These are phyloP conservation scores for Amiota minor DNA, from an alignment of 2,888 invertebrate species.

Conservation along the genomic window DNA sequence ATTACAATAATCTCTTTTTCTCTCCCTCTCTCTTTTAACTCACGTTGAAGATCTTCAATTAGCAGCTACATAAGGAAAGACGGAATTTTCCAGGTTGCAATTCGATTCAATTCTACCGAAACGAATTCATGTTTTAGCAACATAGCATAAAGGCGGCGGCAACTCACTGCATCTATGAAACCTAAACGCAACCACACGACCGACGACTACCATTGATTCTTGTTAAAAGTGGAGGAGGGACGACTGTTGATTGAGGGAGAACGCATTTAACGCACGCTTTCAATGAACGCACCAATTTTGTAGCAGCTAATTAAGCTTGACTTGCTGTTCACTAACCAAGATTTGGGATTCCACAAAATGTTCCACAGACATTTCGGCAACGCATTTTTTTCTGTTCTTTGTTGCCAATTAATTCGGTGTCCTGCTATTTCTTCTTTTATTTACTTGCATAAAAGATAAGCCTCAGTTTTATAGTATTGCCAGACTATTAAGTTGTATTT, in stretches of 20 bases:
- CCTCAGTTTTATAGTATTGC: conserved; percentile 30
- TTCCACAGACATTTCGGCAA: conserved; percentile 29
- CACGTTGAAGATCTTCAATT: conserved; percentile 66
- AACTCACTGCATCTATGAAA: conserved; percentile 48
- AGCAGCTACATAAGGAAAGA: conserved; percentile 39
- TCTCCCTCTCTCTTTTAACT: conserved; percentile 47
- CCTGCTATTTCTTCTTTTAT: conserved; percentile 26
- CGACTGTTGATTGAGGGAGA: no score
- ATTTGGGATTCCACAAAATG: conserved; percentile 15
- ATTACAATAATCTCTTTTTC: not conserved
- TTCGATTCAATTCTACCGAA: conserved; percentile 38
- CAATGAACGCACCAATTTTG: no score
- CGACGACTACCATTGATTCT: no score
- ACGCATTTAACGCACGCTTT: no score
- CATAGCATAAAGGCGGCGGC: not conserved
- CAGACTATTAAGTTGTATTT: not conserved
- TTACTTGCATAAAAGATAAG: conserved; percentile 47
- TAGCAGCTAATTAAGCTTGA: conserved; percentile 68
- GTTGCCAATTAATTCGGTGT: conserved; percentile 61
- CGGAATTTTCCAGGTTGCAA: not conserved
- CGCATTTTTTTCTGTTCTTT: conserved; percentile 19
- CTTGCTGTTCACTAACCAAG: conserved; percentile 28
- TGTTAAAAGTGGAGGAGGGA: no score
- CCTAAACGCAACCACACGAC: no score
- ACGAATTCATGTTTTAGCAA: no score